These are phyloP conservation scores for Zingel zingel DNA, from an alignment of 2,113 vertebrate species.

Conservation along the genomic window DNA sequence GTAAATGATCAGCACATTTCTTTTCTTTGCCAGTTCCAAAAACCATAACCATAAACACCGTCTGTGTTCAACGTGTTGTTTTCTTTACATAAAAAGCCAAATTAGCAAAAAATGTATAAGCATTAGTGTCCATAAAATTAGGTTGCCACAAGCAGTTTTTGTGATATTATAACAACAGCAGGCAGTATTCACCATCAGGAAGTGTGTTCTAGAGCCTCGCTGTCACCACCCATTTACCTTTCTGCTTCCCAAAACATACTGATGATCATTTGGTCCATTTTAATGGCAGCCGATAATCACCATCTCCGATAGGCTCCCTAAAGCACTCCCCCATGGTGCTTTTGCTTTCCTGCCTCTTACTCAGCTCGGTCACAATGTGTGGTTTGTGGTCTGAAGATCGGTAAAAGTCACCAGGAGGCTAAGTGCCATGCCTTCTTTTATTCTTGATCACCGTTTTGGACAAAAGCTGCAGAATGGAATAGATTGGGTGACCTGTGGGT, in stretches of 20 bases:
- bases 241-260: constrained; percentile 17
- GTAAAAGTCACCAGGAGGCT: constrained; percentile 37
- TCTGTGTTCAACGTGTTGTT: constrained; percentile 3
- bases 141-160: constrained; percentile 7
- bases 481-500: constrained; percentile 40
- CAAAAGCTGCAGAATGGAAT: constrained; percentile 43
- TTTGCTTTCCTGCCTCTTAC: constrained; percentile 35
- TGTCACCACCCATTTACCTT: constrained; percentile 22
- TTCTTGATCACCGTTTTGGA: constrained; percentile 46
- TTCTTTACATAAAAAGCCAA: constrained; percentile 10
- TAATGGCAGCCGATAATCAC: constrained; percentile 46
- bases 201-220: neutral
- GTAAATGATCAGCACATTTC: neutral
- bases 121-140: constrained; percentile 27
- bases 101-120: neutral
- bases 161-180: constrained; percentile 16
- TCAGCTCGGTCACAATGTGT: constrained; percentile 29
- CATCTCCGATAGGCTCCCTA: constrained; percentile 6
- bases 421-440: constrained; percentile 34
- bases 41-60: constrained; percentile 8
- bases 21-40: neutral
- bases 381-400: constrained; percentile 31
- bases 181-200: constrained; percentile 20
- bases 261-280: constrained; percentile 41
- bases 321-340: constrained; percentile 28